phyloP scores from a whole-genome alignment of 2,113 vertebrate genomes.

The Erythrocercus mccallii region DNA sequence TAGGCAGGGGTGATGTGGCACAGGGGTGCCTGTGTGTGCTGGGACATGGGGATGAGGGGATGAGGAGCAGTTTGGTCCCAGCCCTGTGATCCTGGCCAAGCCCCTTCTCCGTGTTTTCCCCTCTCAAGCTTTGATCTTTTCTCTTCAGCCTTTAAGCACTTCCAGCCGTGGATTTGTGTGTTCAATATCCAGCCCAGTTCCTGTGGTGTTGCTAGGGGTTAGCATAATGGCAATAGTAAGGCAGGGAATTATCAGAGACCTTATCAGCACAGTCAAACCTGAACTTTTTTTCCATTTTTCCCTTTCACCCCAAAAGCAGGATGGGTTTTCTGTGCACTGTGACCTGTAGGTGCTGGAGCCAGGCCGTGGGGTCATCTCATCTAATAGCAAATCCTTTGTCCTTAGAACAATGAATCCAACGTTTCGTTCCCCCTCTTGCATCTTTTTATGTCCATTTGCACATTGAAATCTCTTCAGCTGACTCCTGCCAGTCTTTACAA shows the following conservation, averaged over 20 bases:
- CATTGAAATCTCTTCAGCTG: constrained; percentile 58
- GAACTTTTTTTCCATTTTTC: neutral
- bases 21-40: neutral
- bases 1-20: rapidly evolving
- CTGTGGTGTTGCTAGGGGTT: constrained; percentile 16
- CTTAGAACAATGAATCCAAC: neutral
- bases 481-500: constrained; percentile 53
- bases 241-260: constrained; percentile 6
- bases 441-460: constrained; percentile 63
- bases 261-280: neutral
- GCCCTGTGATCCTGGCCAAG: neutral
- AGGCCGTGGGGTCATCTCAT: neutral
- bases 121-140: constrained; percentile 42
- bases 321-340: neutral
- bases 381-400: constrained; percentile 17
- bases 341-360: constrained; percentile 27
- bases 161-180: constrained; percentile 3
- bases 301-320: neutral
- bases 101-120: neutral
- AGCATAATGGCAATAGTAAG: neutral
- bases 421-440: neutral
- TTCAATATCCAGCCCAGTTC: neutral
- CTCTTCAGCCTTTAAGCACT: constrained; percentile 41
- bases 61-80: neutral
- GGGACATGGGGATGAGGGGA: neutral